Base-by-base conservation (phyloP, 2,113 vertebrate genomes). In the Chaetura pelagica region DNA sequence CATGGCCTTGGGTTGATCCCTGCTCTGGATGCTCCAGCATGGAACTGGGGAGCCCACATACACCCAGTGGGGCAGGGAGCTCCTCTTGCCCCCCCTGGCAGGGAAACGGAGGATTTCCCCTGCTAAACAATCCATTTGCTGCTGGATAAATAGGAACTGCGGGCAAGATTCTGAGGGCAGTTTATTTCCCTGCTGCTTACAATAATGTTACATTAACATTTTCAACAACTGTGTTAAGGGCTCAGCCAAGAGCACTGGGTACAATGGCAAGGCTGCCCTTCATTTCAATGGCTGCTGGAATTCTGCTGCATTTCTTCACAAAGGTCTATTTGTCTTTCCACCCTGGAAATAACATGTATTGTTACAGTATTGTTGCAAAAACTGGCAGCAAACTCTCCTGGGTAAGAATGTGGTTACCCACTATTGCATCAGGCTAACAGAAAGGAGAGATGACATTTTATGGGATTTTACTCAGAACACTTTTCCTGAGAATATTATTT, bases 281-380 rank as follows among this genome's bases (percentile, higher is more conserved):
- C 19, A 1, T 55, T 84, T 84, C 93, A 61, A 17, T 10, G 52
- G 61, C 22, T 74, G 88, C 77, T 96, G 74, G 77, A 94, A 84
- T 93, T 96, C 77, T 69, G 66, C 84, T 94, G 92, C 73, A 10
- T 78, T 92, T 93, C 88, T 92, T 66, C 76, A 97, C 83, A 90
- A 95, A 92, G 76, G 24, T 74, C 93, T 86, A 52, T 96, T 97
- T 96, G 89, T 95, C 92, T 96, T 96, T 81, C 93, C 44, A 68
- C 46, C 55, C 73, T 96, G 94, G 86, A 94, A 97, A 95, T 92
- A 84, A 87, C 61, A 68, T 29, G 69, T n/a, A 87, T 92, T 90
- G 94, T 94, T 90, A 68, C 64, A 84, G 85, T 52, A 67, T 46
- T 93, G 94, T 92, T 94, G 92, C 73, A 89, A 90, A 91, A 96